These are phyloP conservation scores for Pyrgilauda ruficollis DNA, from an alignment of 2,113 vertebrate genomes.

Conservation along the genomic window DNA sequence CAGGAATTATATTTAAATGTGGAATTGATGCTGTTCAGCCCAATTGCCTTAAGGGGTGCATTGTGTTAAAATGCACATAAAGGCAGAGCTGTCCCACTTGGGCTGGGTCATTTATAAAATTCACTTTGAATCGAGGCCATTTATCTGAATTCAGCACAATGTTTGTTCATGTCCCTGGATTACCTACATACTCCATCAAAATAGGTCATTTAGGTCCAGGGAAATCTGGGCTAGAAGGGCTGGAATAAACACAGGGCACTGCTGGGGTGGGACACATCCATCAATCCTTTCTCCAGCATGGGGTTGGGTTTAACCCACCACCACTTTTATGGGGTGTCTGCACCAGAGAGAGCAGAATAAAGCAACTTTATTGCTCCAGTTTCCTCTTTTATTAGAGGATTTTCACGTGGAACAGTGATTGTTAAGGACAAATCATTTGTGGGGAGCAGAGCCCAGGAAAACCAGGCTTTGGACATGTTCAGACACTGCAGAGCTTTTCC, in stretches of 20 bases:
- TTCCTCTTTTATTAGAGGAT: not conserved
- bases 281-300: rapidly evolving
- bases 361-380: not conserved
- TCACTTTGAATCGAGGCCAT: conserved; percentile 28
- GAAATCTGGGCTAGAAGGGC: not conserved
- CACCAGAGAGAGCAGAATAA: rapidly evolving
- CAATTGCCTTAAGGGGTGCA: not conserved
- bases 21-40: not conserved
- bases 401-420: not conserved
- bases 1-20: conserved; percentile 54
- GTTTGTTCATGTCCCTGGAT: conserved; percentile 19
- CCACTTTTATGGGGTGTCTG: rapidly evolving
- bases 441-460: not conserved
- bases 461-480: rapidly evolving
- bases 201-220: not conserved
- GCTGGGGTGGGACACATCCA: not conserved
- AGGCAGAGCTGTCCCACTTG: not conserved
- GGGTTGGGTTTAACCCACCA: not conserved
- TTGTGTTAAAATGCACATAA: not conserved
- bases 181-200: conserved; percentile 3
- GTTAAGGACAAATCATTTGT: not conserved
- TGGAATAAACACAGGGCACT: not conserved
- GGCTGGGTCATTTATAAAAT: conserved; percentile 25
- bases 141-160: not conserved
- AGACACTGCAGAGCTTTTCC: not conserved